Percentiles rank a stretch among this genome's conserved stretches.
phyloP scores from a whole-genome alignment of 2,888 invertebrate genomes.

The Pegoplata infirma region DNA sequence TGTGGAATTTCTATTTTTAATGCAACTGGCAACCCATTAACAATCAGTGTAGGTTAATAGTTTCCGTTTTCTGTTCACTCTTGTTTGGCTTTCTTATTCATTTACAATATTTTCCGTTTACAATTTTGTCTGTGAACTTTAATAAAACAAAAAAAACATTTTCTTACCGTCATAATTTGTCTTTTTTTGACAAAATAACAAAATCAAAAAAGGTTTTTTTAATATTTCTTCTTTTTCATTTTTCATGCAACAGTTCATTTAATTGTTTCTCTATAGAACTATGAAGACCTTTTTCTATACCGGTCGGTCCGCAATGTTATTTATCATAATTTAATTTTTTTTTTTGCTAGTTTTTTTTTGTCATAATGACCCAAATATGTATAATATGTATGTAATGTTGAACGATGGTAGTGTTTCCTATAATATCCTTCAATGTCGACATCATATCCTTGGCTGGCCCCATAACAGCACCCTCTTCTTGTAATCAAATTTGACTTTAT shows the following conservation, averaged over 20 bases:
- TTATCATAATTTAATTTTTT: conserved; percentile 17
- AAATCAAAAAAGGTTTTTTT: not conserved
- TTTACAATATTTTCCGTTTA: not conserved
- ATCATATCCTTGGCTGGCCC: not conserved
- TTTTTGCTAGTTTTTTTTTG: not conserved
- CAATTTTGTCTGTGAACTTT: not conserved
- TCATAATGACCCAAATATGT: conserved; percentile 50
- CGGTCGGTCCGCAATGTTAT: not conserved
- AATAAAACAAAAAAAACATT: conserved; percentile 1
- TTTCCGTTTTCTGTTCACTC: not conserved
- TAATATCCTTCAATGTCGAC: not conserved
- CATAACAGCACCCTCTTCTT: not conserved
- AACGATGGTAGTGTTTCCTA: not conserved
- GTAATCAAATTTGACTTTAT: conserved; percentile 29
- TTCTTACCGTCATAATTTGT: conserved; percentile 44
- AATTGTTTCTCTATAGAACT: conserved; percentile 26
- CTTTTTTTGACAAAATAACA: conserved; percentile 5
- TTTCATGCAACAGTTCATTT: conserved; percentile 48
- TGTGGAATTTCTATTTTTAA: too few relatives aligned
- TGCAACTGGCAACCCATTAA: not conserved
- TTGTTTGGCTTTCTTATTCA: conserved; percentile 1
- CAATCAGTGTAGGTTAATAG: not conserved
- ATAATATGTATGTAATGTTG: too few relatives aligned
- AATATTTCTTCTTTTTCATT: conserved; percentile 5
- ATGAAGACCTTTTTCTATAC: not conserved